These are phyloP conservation scores for Diorhabda carinulata DNA, from an alignment of 1,140 invertebrate genomes.

Conservation along the genomic window DNA sequence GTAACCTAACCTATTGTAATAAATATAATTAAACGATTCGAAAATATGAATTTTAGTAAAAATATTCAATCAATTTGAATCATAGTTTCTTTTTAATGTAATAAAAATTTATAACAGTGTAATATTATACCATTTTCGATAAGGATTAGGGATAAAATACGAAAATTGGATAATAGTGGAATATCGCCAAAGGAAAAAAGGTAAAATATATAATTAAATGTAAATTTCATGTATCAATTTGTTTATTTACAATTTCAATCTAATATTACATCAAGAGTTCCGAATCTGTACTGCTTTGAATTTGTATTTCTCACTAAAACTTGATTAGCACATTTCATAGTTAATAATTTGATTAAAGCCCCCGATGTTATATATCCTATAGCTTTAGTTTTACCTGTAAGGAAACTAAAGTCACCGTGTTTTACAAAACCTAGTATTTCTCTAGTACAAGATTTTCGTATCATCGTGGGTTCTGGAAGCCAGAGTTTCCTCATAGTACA, in stretches of 20 bases:
- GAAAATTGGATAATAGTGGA: no score
- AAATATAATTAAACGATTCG: no score
- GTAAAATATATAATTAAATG: no score
- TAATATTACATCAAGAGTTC: slow-evolving; percentile 32
- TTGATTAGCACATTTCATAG: slow-evolving; percentile 25
- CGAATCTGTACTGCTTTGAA: slow-evolving; percentile 39
- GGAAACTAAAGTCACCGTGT: slow-evolving; percentile 66
- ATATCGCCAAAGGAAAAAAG: no score
- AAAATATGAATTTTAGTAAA: no score
- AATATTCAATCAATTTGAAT: no score
- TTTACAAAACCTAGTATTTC: slow-evolving; percentile 71
- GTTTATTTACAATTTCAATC: slow-evolving; percentile 13
- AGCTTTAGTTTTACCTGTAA: slow-evolving; percentile 59
- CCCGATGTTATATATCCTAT: slow-evolving; percentile 64
- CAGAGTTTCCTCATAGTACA: slow-evolving; percentile 64
- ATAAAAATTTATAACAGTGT: no score
- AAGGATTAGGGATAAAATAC: no score
- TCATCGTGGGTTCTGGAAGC: slow-evolving; percentile 56
- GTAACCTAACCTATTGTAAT: no score
- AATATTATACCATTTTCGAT: no score
- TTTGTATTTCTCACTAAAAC: slow-evolving; percentile 42
- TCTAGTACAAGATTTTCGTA: slow-evolving; percentile 61
- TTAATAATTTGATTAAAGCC: slow-evolving; percentile 47
- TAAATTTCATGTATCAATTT: no score
- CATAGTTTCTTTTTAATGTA: no score